Evolutionary conservation across 2,113 vertebrate species (phyloP), one percentile per base, ranked within the genome.

Genomic region (Megaleporinus macrocephalus): DNA sequence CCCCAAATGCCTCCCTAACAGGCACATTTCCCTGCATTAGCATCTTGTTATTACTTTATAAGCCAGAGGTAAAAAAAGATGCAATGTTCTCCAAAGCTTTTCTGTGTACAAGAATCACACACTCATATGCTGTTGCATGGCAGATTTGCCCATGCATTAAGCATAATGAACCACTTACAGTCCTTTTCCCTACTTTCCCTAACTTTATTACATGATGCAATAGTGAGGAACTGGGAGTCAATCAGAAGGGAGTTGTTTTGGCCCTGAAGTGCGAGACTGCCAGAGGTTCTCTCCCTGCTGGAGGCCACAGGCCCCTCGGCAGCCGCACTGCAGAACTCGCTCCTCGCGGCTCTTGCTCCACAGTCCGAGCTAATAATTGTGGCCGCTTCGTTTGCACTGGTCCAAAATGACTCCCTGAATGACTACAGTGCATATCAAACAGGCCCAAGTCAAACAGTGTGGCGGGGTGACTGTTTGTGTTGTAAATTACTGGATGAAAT

Each of bases 391-490:
- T 94, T 93, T 93, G 92, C 92, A 88, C 90, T 89, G 90, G 86
- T 92, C 73, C 84, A 84, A 87, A 92, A 92, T 79, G 89, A 93
- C 88, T 91, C 91, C 93, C 92, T 36, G 89, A 91, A 93, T 89
- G 90, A 90, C 86, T 84, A 77, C 84, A 63, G 86, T 88, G 92
- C 90, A 92, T 92, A 91, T 91, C 88, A 92, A 93, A 88, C 85
- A 90, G 90, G 89, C 9, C 87, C 83, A 89, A 88, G 90, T 89
- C 90, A 91, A 89, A 83, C 41, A 87, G 86, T 88, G 80, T 88
- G 66, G 49, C 47, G 33, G 24, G 80, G 76, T 24, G 57, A 41
- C 18, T 66, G 70, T 73, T 55, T 73, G 70, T 69, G 82, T 22
- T 10, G 71, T 36, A 74, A 10, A 30, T 30, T 18, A 68, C 62